Percentiles rank a stretch among this genome's conserved stretches.
Evolutionary conservation across 2,113 vertebrate genomes (phyloP).

Genomic region (Solea solea): DNA sequence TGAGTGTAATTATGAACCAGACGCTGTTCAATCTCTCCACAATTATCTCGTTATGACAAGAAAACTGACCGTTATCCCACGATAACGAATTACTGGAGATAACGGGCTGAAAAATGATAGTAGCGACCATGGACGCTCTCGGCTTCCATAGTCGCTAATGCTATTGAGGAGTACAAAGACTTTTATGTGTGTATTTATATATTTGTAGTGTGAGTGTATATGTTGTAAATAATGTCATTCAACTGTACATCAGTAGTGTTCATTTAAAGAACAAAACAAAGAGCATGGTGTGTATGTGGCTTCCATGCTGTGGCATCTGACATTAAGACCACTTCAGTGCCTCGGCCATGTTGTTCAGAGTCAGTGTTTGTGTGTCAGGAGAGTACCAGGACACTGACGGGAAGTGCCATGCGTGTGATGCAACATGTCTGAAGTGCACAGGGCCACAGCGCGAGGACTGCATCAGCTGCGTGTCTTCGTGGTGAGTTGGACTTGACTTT

Average conservation of each 20-base stretch:
- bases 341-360: constrained; percentile 38
- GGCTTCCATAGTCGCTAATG: too few relatives aligned
- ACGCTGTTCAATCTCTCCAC: too few relatives aligned
- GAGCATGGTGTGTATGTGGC: background rate
- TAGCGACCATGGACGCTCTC: too few relatives aligned
- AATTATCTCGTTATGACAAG: too few relatives aligned
- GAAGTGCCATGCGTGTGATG: constrained; percentile 84
- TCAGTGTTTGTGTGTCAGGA: constrained; percentile 71
- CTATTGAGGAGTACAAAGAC: background rate
- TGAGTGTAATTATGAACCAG: too few relatives aligned
- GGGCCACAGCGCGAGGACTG: constrained; percentile 84
- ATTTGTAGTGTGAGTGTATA: background rate
- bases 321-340: constrained; percentile 14
- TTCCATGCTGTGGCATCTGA: background rate
- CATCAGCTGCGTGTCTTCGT: constrained; percentile 81
- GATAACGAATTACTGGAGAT: too few relatives aligned
- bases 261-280: background rate
- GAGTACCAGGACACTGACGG: constrained; percentile 82
- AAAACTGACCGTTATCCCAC: too few relatives aligned
- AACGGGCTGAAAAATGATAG: too few relatives aligned
- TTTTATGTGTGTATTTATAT: too few relatives aligned
- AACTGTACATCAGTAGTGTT: background rate
- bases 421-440: constrained; percentile 86
- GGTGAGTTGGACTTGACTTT: constrained; percentile 75
- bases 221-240: background rate